Percentiles rank a stretch among this genome's conserved stretches.
phyloP scores from a whole-genome alignment of 2,888 invertebrate genomes.

The Caenorhabditis macrosperma region DNA sequence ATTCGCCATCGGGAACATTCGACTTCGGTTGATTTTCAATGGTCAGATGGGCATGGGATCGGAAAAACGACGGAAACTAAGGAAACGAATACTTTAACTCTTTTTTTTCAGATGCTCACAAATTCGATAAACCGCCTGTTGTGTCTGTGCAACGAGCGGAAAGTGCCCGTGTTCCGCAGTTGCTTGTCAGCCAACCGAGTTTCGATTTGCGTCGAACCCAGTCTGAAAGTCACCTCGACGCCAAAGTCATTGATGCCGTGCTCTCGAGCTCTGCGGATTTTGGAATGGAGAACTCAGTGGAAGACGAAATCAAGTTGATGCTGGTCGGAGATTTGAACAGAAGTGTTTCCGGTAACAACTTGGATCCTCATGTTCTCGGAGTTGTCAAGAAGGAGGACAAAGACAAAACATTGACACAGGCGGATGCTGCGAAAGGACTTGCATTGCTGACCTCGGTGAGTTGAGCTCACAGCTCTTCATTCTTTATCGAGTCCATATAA shows the following conservation, averaged over 20 bases:
- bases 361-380: slow-evolving; percentile 24
- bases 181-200: slow-evolving; percentile 69
- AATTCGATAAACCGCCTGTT: slow-evolving; percentile 49
- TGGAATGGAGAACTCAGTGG: slow-evolving; percentile 38
- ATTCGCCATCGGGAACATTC: not conserved
- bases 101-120: slow-evolving; percentile 45
- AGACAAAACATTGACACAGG: slow-evolving; percentile 57
- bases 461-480: too few species aligned
- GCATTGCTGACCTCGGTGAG: slow-evolving; percentile 32
- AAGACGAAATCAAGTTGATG: slow-evolving; percentile 51
- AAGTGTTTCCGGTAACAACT: slow-evolving; percentile 17
- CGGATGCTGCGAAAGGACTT: slow-evolving; percentile 56
- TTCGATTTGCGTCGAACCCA: slow-evolving; percentile 69
- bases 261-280: slow-evolving; percentile 39
- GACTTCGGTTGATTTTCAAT: not conserved
- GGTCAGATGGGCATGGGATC: not conserved
- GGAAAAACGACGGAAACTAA: too few species aligned
- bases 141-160: slow-evolving; percentile 66
- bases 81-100: too few species aligned
- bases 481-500: too few species aligned
- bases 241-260: slow-evolving; percentile 54
- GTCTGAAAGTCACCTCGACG: slow-evolving; percentile 53
- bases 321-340: slow-evolving; percentile 51
- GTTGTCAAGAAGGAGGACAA: slow-evolving; percentile 50
- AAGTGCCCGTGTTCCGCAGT: slow-evolving; percentile 71